Evolutionary conservation across 1,140 invertebrate genomes (phyloP), one percentile per base, ranked within the genome.

Genomic region (Apis dorsata): DNA sequence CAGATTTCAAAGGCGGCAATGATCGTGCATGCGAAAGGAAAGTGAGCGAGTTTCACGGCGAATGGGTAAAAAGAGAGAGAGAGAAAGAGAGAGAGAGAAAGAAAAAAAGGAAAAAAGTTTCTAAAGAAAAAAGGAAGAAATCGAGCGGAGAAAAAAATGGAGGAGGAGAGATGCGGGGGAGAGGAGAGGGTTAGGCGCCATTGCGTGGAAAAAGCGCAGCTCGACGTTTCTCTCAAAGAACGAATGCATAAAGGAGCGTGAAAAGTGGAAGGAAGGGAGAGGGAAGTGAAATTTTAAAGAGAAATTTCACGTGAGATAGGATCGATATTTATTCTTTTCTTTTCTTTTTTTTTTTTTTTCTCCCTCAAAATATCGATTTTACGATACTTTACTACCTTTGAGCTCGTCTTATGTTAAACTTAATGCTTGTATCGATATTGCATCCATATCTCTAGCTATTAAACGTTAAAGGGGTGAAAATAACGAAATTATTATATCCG

Each of bases 1-100:
- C 60, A 51, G 17, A 7, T 80, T 65, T 74, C 70, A 80, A 80
- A 80, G 57, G 79, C 10, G 24, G 57, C 69, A 73, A 73, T 63
- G 59, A 81, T 81, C 79, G n/a, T 81, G 79, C 79, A 74, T 81
- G 65, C 71, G 24, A 15, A 19, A 17, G 21, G 11, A 24, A 17
- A 21, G 11, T 21, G 62, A 44, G 21, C 24, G n/a, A 12, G 34
- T 17, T 55, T 65, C 12, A 44, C 44, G 28, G 28, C 17, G 12
- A n/a, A 51, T 19, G 15, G 34, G 11, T 10, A 62, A 12, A 53
- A 13, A 19, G 21, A 11, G 21, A 28, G 8, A 62, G 53, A 13
- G 49, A 19, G 28, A 7, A 8, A 62, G 10, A n/a, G 60, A 55
- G n/a, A 11, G 49, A 7, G 17, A 19, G 12, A 15, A 15, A 19